Evolutionary conservation across 2,888 invertebrate species (phyloP), one percentile per base, ranked within the genome.

Genomic region (Agelastica alni): DNA sequence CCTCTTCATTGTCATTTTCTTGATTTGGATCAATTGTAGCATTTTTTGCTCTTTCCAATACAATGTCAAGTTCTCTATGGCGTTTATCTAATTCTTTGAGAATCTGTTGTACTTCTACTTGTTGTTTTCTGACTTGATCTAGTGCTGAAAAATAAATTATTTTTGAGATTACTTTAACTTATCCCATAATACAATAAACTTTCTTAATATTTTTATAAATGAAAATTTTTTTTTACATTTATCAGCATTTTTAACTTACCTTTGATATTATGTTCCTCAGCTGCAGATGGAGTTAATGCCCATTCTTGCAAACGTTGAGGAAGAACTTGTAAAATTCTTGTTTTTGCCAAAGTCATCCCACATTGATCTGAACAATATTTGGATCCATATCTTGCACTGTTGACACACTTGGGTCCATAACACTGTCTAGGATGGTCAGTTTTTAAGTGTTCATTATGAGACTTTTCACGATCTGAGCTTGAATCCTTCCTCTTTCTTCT

Each of bases 321-420:
- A 39, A 76, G 70, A 62, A 87, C 91, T 79, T 91, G 89, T 69
- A 89, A 89, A 61, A 94, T 91, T 65, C 93, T 81, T 36, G 86
- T 87, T 0, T 89, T 89, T 0, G 97, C 96, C 17, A 98, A 80
- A 68, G 88, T 86, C 69, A 94, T 82, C 0, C 97, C 97, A 74
- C 97, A 98, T 61, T 89, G 87, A 61, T 95, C 87, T 4, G 92
- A 90, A 72, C 98, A 98, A 72, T 97, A 98, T 77, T 97, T 97
- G 55, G 94, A 95, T 1, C 83, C 79, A 59, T 75, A 83, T 9
- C 88, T 80, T 0, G 96, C 91, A 30, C 87, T 85, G 53, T 86
- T 84, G 0, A 83, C 81, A 75, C 99, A 99, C 47, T 86, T 85
- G 0, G 96, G 96, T 0, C 97, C 97, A 71, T 89, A 90, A 75